Percentiles rank a stretch among this genome's conserved stretches.
Conservation (phyloP, 2,888 invertebrate species). For the Leptinotarsa rubiginosa region DNA sequence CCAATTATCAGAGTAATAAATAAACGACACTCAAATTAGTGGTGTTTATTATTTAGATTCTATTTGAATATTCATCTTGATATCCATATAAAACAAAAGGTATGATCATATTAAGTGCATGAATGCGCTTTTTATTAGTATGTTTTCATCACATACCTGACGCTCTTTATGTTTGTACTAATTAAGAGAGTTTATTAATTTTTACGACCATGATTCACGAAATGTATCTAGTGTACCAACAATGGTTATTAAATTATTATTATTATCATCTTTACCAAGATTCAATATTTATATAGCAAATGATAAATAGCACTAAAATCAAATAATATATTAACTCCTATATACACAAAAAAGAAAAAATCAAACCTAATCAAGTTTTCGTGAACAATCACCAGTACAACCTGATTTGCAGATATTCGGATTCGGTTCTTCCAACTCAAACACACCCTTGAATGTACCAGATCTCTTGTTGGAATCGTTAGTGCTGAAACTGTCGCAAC, state of each 20-base stretch:
- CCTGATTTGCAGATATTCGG: neutral
- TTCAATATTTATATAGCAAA: neutral
- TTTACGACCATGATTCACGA: no score
- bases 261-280: neutral
- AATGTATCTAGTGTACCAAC: no score
- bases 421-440: conserved; percentile 13
- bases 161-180: no score
- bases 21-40: no score
- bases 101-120: no score
- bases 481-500: neutral
- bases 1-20: no score
- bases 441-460: conserved; percentile 23
- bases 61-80: no score
- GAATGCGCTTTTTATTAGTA: no score
- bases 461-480: conserved; percentile 22
- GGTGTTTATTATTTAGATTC: no score
- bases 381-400: neutral
- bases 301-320: neutral
- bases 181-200: no score
- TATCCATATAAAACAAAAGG: no score
- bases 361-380: neutral
- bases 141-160: no score
- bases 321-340: neutral
- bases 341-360: neutral
- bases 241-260: neutral